A percentile compares a stretch with the other conserved stretches of the same genome.
Conservation (phyloP, 2,113 vertebrate species). For the zebrafish (Danio rerio) region DNA sequence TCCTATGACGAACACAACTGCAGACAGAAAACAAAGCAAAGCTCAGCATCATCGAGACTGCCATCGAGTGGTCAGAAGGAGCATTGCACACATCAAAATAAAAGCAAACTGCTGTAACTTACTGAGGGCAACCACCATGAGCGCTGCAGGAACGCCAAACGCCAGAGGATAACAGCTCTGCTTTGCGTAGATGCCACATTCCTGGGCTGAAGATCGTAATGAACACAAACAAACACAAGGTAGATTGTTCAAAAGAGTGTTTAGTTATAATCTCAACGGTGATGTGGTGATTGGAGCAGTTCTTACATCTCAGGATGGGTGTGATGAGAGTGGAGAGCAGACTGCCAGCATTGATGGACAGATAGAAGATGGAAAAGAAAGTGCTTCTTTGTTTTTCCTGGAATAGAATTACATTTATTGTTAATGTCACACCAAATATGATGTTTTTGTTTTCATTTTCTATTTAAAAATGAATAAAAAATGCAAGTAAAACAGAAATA, state of each 20-base stretch:
- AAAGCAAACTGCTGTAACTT: conserved; percentile 62
- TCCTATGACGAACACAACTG: conserved; percentile 92
- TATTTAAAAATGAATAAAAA: too few relatives aligned
- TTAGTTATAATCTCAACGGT: neutral
- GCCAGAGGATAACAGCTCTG: conserved; percentile 90
- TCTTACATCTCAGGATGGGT: conserved; percentile 86
- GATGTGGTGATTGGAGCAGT: neutral
- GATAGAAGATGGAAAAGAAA: conserved; percentile 97
- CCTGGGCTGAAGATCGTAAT: conserved; percentile 75
- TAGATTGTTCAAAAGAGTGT: neutral
- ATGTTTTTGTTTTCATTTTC: too few relatives aligned
- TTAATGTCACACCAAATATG: neutral
- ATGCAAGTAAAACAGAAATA: too few relatives aligned
- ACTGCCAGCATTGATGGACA: conserved; percentile 93
- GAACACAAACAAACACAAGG: conserved; percentile 16
- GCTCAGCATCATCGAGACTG: neutral
- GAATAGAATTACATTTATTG: neutral
- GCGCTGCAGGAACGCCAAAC: conserved; percentile 92
- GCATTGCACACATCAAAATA: neutral
- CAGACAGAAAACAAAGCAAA: conserved; percentile 35
- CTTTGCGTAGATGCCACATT: conserved; percentile 83
- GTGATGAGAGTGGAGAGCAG: conserved; percentile 92
- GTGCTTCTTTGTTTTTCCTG: conserved; percentile 89
- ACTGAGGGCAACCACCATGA: conserved; percentile 91
- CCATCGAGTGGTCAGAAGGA: neutral